Evolutionary conservation across 1,140 invertebrate species (phyloP).

Genomic region (Hyposmocoma kahamanoa): DNA sequence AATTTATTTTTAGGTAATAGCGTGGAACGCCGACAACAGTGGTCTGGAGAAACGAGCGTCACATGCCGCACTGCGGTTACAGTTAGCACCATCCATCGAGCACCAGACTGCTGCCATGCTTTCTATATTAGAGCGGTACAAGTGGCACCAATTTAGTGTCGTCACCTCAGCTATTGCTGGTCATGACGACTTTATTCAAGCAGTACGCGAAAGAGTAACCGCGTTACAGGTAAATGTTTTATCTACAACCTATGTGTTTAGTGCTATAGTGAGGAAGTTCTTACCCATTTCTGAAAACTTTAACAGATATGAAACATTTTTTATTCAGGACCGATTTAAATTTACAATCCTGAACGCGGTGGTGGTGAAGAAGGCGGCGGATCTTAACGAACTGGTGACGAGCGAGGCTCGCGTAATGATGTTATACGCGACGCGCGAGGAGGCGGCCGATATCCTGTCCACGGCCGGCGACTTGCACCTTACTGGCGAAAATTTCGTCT

Average conservation of each 20-base stretch:
- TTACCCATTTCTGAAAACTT: no score
- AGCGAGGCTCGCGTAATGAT: constrained; percentile 95
- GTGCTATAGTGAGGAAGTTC: no score
- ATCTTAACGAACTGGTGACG: constrained; percentile 84
- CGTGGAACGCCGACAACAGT: constrained; percentile 96
- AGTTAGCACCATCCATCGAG: constrained; percentile 93
- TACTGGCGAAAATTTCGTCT: constrained; percentile 95
- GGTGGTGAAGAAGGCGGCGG: constrained; percentile 82
- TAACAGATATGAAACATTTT: neutral
- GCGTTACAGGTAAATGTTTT: constrained; percentile 85
- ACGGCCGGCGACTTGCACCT: constrained; percentile 88
- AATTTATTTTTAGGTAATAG: constrained; percentile 82
- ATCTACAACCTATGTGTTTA: no score
- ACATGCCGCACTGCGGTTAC: constrained; percentile 88
- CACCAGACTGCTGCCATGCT: constrained; percentile 96
- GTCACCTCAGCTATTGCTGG: constrained; percentile 95
- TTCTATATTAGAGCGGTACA: constrained; percentile 93
- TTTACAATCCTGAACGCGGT: constrained; percentile 90
- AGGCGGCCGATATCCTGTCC: constrained; percentile 88
- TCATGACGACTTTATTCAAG: constrained; percentile 95
- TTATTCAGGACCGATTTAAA: constrained; percentile 85
- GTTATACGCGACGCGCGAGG: constrained; percentile 91
- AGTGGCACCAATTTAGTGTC: constrained; percentile 96
- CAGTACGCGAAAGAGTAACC: constrained; percentile 88
- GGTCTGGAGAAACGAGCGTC: constrained; percentile 86